A percentile compares a stretch with the other conserved stretches of the same genome.
Conservation (phyloP, 1,140 invertebrate species). For the Drosophila obscura region DNA sequence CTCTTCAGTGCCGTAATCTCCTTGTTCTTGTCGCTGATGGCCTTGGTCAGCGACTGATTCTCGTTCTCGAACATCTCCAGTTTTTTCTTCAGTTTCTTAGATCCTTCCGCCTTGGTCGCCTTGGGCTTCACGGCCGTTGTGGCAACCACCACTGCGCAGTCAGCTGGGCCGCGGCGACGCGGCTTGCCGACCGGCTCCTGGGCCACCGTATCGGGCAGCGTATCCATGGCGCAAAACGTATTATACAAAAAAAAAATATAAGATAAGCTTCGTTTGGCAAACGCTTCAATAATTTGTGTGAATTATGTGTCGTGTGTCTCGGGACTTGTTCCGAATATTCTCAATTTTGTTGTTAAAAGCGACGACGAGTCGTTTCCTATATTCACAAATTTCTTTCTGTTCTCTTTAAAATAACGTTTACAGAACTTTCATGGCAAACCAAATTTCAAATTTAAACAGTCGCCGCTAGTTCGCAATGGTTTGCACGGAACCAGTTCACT, state of each 20-base stretch:
- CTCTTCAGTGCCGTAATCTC: conserved; percentile 85
- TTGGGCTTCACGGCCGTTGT: conserved; percentile 34
- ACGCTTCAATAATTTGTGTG: conserved; percentile 24
- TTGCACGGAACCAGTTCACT: no score
- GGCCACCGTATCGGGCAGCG: conserved; percentile 11
- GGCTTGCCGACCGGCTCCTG: background rate
- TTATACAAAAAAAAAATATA: conserved; percentile 23
- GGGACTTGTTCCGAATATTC: conserved; percentile 18
- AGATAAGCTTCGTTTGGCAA: conserved; percentile 35
- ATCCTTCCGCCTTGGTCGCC: conserved; percentile 34
- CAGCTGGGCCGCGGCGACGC: conserved; percentile 15
- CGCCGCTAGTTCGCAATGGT: no score
- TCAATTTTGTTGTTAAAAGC: conserved; percentile 27
- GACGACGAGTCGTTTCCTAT: background rate
- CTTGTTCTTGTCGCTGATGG: conserved; percentile 84
- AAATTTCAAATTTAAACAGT: background rate
- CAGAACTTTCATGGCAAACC: conserved; percentile 7
- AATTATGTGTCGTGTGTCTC: conserved; percentile 19
- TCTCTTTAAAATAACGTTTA: background rate
- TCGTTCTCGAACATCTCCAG: conserved; percentile 56
- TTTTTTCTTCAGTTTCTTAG: conserved; percentile 67
- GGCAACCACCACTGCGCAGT: conserved; percentile 48
- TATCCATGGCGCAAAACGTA: conserved; percentile 15
- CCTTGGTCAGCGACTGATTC: conserved; percentile 58
- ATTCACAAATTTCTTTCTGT: background rate